Percentiles rank a stretch among this genome's conserved stretches.
Conservation (phyloP, 1,140 invertebrate species). For the Diabrotica undecimpunctata region DNA sequence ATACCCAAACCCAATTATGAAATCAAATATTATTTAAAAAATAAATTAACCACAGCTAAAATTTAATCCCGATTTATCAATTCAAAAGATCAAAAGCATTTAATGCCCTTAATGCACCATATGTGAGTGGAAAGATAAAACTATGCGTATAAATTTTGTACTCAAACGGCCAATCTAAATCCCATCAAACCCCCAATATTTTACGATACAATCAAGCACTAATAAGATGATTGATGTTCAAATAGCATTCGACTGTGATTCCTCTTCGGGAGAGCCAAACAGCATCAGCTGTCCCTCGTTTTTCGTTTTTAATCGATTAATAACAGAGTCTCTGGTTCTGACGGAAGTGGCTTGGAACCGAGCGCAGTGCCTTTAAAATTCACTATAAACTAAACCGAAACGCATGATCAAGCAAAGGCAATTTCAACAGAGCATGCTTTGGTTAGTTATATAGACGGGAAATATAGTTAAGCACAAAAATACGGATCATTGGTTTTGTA, state of each 20-base stretch:
- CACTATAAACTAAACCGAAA: not conserved
- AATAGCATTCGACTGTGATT: not conserved
- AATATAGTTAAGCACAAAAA: not conserved
- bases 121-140: too few species aligned
- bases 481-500: not conserved
- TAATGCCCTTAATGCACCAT: too few species aligned
- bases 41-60: too few species aligned
- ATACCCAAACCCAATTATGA: too few species aligned
- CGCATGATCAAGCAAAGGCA: conserved; percentile 1
- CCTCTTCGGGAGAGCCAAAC: not conserved
- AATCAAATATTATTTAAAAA: too few species aligned
- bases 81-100: too few species aligned
- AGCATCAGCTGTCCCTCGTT: conserved; percentile 1
- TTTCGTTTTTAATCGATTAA: conserved; percentile 1
- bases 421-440: not conserved
- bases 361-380: not conserved
- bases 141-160: too few species aligned
- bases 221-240: conserved; percentile 2
- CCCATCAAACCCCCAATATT: not conserved
- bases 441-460: not conserved
- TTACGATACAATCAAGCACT: conserved; percentile 2
- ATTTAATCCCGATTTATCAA: too few species aligned
- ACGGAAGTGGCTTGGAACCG: not conserved
- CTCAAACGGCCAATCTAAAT: not conserved
- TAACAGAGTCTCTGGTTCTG: not conserved